Base-by-base conservation (phyloP, 64 coral and sea anemone genomes). In the Actinia equina region DNA sequence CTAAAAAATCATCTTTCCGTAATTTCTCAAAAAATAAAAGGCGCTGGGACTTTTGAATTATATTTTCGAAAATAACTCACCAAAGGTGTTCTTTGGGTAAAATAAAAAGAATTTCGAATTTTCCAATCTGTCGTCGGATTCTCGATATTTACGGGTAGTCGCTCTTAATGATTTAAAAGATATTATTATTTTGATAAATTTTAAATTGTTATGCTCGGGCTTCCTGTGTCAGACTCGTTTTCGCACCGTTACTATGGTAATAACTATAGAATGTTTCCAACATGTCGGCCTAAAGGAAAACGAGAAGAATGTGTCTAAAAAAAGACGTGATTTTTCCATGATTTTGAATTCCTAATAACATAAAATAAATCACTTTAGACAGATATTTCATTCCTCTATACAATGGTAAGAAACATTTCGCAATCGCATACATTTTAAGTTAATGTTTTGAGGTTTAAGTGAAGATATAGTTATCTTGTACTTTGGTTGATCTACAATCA, bases 161-260 rank as follows among this genome's bases (percentile, higher is more conserved):
- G n/a, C n/a, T n/a, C 30, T 37, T 37, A 37, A 37, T 37, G 30
- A 37, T 49, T 49, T 49, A 49, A 0, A 49, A 57, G 55, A 12
- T 13, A 57, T 57, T 57, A 37, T 37, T 37, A 37, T 57, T 57
- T 16, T 2, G 15, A 16, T 57, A 57, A 7, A 57, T 57, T 57
- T 13, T 7, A 12, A 57, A 57, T 0, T 11, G 2, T 12, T 57
- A 23, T 65, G 62, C 62, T 5, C 15, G 62, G 62, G 62, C 62
- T 65, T 20, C 62, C 62, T 65, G 62, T 65, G 62, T 4, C 27
- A 78, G 78, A 4, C 78, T 81, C 78, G 23, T 20, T 44, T 17
- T 77, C 19, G 7, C 26, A 3, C 19, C 26, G 89, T 90, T 90
- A 6, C 83, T 76, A 86, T 86, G 83, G 69, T n/a, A 86, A 90